Evolutionary conservation across 2,113 vertebrate genomes (phyloP).

Genomic region (Trogon melanurus): DNA sequence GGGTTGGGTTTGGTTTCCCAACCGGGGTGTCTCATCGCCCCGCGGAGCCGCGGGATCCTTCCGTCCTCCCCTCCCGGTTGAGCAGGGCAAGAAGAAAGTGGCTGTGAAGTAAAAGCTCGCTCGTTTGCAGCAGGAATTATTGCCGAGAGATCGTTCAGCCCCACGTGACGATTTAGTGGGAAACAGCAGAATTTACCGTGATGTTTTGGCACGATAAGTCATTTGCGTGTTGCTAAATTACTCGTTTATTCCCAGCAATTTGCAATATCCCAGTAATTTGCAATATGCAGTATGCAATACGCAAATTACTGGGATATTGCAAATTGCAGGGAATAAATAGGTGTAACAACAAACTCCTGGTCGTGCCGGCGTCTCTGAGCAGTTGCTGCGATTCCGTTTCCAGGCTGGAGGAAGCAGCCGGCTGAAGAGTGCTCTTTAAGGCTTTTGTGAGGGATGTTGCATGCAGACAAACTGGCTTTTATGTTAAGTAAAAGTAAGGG

Average conservation of each 20-base stretch:
- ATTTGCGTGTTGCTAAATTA: no score
- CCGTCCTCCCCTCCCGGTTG: background rate
- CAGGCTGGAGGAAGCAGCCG: background rate
- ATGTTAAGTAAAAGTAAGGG: background rate
- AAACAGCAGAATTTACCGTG: background rate
- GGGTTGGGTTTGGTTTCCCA: background rate
- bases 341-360: fast-evolving
- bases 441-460: background rate
- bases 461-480: background rate
- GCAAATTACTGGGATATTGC: no score
- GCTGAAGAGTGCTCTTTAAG: background rate
- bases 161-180: background rate
- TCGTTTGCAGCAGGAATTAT: fast-evolving
- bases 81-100: background rate
- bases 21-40: background rate
- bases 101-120: background rate
- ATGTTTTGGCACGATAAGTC: background rate
- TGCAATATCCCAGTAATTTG: no score
- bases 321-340: background rate
- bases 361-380: background rate
- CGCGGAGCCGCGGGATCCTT: no score
- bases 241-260: background rate
- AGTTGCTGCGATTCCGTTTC: background rate
- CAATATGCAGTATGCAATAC: fast-evolving
- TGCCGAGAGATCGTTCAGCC: background rate